Evolutionary conservation across 2,888 invertebrate species (phyloP), one percentile per base, ranked within the genome.

Genomic region (Itoplectis maculator): DNA sequence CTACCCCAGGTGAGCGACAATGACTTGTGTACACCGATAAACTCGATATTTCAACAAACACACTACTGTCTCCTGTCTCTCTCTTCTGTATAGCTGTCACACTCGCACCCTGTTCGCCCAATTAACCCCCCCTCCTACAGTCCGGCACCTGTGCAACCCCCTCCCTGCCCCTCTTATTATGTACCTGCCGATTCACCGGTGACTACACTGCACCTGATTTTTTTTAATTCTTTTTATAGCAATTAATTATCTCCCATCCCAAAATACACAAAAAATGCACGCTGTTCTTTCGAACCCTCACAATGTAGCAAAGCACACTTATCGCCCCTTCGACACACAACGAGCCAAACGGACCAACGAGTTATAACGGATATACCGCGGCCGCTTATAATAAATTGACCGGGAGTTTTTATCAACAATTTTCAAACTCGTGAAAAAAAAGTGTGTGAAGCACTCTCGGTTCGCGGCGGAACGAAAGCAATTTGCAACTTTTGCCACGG

Each of bases 1-100:
- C 89, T 91, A 89, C 89, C 90, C 90, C 90, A 92, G 91, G 92
- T 92, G 91, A 92, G 92, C 87, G 81, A 74, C 61, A 63, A 79
- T 83, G 79, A 79, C 69, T 76, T 72, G 23, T 81, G 68, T 77
- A 76, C 83, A 70, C 70, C 74, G 77, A 77, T 66, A 83, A 77
- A 75, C 49, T 63, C 63, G 20, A 70, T 54, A 80, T 54, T 70
- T 65, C 80, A 49, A 69, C 65, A 79, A 47, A 75, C 68, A 70
- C 75, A 86, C 86, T 82, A 74, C 66, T 29, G 40, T 59, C 23
- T 40, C 75, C 35, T 29, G 29, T 29, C 54, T 63, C 61, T 66
- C 66, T 59, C 68, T 63, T 70, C 18, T 49, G 47, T 59, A 40
- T 49, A 54, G 18, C 74, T 13, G 11, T 35, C 15, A 54, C 68